These are phyloP conservation scores for Corythaixoides concolor DNA, from an alignment of 2,113 vertebrate genomes.

Conservation along the genomic window DNA sequence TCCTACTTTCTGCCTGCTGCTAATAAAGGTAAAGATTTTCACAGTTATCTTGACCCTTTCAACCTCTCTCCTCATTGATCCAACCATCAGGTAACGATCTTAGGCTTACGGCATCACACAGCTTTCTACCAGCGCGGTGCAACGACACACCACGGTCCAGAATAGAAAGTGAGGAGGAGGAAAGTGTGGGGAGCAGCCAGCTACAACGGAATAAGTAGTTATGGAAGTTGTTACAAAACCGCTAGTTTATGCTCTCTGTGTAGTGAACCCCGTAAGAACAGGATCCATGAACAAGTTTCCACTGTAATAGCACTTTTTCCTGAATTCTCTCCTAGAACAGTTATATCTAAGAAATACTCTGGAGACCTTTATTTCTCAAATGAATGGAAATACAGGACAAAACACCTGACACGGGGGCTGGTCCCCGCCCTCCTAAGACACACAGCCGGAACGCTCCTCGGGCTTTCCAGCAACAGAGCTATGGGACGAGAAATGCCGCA, in stretches of 20 bases:
- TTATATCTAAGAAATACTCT: no score
- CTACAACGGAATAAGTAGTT: background rate
- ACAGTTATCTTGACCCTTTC: background rate
- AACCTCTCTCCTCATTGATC: background rate
- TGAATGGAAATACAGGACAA: background rate
- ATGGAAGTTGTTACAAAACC: background rate
- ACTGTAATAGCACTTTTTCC: background rate
- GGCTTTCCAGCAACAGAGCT: background rate
- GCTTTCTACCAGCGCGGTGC: background rate
- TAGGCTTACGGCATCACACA: background rate
- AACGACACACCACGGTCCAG: background rate
- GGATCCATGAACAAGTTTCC: background rate
- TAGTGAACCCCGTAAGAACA: accelerated
- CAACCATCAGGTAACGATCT: background rate
- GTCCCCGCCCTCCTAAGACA: background rate
- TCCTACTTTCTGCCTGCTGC: background rate
- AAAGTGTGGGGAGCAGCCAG: background rate
- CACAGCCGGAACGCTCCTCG: accelerated
- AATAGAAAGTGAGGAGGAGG: background rate
- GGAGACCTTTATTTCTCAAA: accelerated
- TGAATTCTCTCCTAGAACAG: background rate
- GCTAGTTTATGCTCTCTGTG: background rate
- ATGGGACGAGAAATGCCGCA: background rate
- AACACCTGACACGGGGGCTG: background rate
- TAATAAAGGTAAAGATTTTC: background rate